Percentiles rank a stretch among this genome's conserved stretches.
Conservation (phyloP, 2,113 vertebrate species). For the Ovis aries region ARS-UI_Ramb_v3.0 NC_056078.1:7361001-7361500, state of each 20-base stretch:
- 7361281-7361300: not conserved
- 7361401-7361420: not conserved
- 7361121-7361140: not conserved
- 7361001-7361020: not conserved
- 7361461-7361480: not conserved
- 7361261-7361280: not conserved
- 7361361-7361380: not conserved
- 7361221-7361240: not conserved
- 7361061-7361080: not conserved
- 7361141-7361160: not conserved
- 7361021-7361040: not conserved
- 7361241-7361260: not conserved
- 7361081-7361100: not conserved
- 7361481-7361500: not conserved
- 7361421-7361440: not conserved
- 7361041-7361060: not conserved
- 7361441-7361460: not conserved
- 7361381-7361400: not conserved
- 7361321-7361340: not conserved
- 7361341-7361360: not conserved
- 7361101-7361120: not conserved
- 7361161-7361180: not conserved
- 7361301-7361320: not conserved
- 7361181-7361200: not conserved
- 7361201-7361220: not conserved